Percentiles rank a stretch among this genome's conserved stretches.
These are phyloP conservation scores for Anthonomus grandis DNA, from an alignment of 1,140 invertebrate genomes.

Conservation along the genomic window DNA sequence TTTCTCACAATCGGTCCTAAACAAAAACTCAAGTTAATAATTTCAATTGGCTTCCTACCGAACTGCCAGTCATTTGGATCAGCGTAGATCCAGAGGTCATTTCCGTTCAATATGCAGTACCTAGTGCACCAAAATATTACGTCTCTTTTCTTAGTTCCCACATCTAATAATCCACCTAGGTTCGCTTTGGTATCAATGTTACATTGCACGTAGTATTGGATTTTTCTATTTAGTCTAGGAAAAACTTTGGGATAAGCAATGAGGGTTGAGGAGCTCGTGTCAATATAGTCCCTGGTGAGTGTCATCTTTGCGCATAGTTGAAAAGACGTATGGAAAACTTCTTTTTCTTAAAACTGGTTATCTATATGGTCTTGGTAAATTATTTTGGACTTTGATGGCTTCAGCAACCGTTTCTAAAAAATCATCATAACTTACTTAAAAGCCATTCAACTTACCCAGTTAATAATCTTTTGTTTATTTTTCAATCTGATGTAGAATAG, in stretches of 20 bases:
- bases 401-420: neutral
- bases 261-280: neutral
- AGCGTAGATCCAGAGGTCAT: constrained; percentile 16
- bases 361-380: constrained; percentile 23
- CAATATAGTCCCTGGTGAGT: constrained; percentile 12
- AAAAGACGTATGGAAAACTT: constrained; percentile 19
- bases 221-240: constrained; percentile 1
- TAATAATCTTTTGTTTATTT: constrained; percentile 9
- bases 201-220: constrained; percentile 8
- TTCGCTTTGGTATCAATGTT: constrained; percentile 1
- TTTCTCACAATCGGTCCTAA: constrained; percentile 13
- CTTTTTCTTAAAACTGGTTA: constrained; percentile 11
- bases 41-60: constrained; percentile 1
- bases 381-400: constrained; percentile 13
- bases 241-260: neutral
- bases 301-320: constrained; percentile 15
- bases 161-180: constrained; percentile 18
- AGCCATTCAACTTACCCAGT: constrained; percentile 10
- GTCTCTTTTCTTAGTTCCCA: constrained; percentile 11
- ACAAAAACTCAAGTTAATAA: constrained; percentile 23
- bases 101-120: constrained; percentile 20
- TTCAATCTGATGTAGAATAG: constrained; percentile 19
- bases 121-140: constrained; percentile 19
- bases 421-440: neutral
- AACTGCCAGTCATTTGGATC: constrained; percentile 21